Conservation (phyloP, 1,140 invertebrate genomes). For the Drosophila kohkoa region DNA sequence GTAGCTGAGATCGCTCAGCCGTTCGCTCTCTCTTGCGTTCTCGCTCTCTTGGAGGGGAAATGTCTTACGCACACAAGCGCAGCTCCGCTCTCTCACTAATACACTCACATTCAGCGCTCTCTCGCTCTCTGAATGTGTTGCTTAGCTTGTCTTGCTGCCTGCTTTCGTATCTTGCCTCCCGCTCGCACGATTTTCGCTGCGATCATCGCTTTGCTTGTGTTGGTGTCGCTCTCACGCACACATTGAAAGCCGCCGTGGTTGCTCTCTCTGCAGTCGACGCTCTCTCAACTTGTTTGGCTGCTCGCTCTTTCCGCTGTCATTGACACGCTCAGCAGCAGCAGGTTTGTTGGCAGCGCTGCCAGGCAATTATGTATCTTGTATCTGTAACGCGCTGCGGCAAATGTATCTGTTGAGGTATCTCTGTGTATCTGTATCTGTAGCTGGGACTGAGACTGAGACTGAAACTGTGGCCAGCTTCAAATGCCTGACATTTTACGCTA, state of each 20-base stretch:
- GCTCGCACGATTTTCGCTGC: slow-evolving; percentile 54
- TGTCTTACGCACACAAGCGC: slow-evolving; percentile 46
- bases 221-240: slow-evolving; percentile 64
- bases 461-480: slow-evolving; percentile 34
- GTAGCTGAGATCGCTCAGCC: slow-evolving; percentile 19
- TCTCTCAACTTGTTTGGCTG: slow-evolving; percentile 8
- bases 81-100: slow-evolving; percentile 45
- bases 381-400: slow-evolving; percentile 62
- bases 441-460: slow-evolving; percentile 34
- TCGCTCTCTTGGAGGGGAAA: slow-evolving; percentile 58
- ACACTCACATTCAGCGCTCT: slow-evolving; percentile 24
- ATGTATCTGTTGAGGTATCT: too few species aligned
- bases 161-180: slow-evolving; percentile 34
- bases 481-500: slow-evolving; percentile 75
- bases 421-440: slow-evolving; percentile 53
- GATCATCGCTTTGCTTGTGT: slow-evolving; percentile 50
- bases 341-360: slow-evolving; percentile 48
- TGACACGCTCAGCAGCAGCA: slow-evolving; percentile 64
- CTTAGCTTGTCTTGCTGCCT: background rate
- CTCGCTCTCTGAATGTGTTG: slow-evolving; percentile 12
- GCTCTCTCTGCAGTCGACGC: background rate
- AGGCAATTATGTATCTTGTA: slow-evolving; percentile 80
- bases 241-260: background rate
- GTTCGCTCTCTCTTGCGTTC: slow-evolving; percentile 7
- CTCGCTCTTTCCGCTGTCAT: slow-evolving; percentile 55